These are phyloP conservation scores for Sinodicranocentrus sp. DNA, from an alignment of 2,888 invertebrate species.

Conservation along the genomic window DNA sequence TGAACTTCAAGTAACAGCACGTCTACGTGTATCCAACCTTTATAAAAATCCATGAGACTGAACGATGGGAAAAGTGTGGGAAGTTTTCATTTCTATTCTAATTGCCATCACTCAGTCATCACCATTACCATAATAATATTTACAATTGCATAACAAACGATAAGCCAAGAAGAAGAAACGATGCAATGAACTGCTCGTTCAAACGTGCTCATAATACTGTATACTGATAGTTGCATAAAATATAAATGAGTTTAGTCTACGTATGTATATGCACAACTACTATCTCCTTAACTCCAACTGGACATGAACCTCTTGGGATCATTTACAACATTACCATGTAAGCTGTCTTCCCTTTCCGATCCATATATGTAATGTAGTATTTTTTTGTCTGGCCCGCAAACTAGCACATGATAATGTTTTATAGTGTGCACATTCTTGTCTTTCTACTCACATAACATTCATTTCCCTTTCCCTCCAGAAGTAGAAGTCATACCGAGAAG, in stretches of 20 bases:
- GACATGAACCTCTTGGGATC: constrained; percentile 16
- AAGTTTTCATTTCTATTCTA: constrained; percentile 42
- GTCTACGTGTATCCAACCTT: neutral
- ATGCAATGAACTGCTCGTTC: too few species aligned
- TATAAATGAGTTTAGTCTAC: too few species aligned
- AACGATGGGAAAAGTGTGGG: constrained; percentile 44
- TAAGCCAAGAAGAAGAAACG: neutral
- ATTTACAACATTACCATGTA: neutral
- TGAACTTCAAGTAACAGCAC: too few species aligned
- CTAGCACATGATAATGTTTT: neutral
- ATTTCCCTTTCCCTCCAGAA: constrained; percentile 21
- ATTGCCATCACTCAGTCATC: constrained; percentile 45
- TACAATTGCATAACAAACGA: constrained; percentile 56
- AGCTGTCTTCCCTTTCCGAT: neutral
- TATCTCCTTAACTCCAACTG: neutral
- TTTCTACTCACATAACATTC: neutral
- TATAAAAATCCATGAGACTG: constrained; percentile 31
- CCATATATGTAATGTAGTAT: neutral
- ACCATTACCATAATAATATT: constrained; percentile 57
- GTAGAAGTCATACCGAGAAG: constrained; percentile 11
- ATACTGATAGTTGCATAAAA: too few species aligned
- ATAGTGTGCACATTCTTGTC: neutral
- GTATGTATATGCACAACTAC: too few species aligned
- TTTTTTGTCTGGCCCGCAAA: neutral
- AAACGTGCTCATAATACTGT: too few species aligned